Conservation (phyloP, 1,140 invertebrate species). For the Ganaspis sp. region DNA sequence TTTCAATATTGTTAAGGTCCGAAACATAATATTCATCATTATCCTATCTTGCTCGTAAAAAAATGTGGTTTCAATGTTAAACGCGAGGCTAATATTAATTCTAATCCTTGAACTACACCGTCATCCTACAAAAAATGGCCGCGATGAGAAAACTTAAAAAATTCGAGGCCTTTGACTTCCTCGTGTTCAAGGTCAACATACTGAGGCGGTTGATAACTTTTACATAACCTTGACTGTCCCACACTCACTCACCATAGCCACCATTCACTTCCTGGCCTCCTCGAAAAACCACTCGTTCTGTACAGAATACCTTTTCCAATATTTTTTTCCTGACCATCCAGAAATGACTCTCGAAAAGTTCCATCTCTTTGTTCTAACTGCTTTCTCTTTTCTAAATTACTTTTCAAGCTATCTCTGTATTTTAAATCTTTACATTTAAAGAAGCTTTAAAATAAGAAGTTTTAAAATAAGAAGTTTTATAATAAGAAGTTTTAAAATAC, state of each 20-base stretch:
- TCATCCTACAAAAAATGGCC: background rate
- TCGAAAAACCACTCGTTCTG: background rate
- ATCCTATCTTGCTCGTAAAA: background rate
- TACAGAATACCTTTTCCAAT: background rate
- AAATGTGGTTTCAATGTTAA: background rate
- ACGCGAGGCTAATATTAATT: background rate
- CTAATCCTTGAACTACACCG: background rate
- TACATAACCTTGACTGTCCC: constrained; percentile 59
- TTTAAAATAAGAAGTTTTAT: no score
- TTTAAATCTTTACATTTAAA: no score
- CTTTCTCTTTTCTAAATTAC: no score
- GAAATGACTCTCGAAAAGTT: background rate
- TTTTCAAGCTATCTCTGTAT: no score
- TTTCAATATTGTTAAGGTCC: constrained; percentile 16
- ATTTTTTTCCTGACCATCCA: background rate
- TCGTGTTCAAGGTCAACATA: constrained; percentile 10
- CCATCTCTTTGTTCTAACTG: no score
- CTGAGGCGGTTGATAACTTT: constrained; percentile 52
- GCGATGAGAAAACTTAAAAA: background rate
- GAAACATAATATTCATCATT: background rate
- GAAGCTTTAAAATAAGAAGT: no score
- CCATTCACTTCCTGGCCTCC: constrained; percentile 61
- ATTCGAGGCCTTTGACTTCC: constrained; percentile 24
- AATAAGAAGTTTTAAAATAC: no score
- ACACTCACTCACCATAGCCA: constrained; percentile 54